Percentiles rank a stretch among this genome's conserved stretches.
phyloP scores from a whole-genome alignment of 2,888 invertebrate species.

The Melieria omissa region DNA sequence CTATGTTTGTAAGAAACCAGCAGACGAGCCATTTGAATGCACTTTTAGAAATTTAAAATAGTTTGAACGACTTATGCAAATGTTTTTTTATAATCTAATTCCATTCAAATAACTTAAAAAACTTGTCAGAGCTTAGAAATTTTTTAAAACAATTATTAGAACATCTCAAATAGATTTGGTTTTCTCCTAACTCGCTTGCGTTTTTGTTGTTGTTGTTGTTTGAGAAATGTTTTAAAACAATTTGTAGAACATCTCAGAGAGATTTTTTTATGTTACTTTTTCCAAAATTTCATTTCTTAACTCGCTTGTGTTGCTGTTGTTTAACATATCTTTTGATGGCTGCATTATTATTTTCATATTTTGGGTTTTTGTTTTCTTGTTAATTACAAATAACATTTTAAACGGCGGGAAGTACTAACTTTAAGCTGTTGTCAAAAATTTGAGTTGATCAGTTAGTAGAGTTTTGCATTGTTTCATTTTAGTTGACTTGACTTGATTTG shows the following conservation, averaged over 20 bases:
- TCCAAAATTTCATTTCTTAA: constrained; percentile 35
- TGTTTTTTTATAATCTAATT: too few species aligned
- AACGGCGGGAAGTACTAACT: constrained; percentile 60
- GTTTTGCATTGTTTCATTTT: constrained; percentile 9
- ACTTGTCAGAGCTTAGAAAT: too few species aligned
- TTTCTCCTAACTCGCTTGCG: neutral
- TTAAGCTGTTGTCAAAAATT: constrained; percentile 36
- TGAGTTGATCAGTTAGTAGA: constrained; percentile 32
- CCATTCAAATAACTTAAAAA: too few species aligned
- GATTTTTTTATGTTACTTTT: constrained; percentile 39
- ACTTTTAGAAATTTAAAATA: too few species aligned
- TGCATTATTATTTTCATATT: too few species aligned
- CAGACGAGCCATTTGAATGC: too few species aligned
- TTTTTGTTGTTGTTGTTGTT: constrained; percentile 1
- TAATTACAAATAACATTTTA: constrained; percentile 39
- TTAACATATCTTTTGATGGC: too few species aligned
- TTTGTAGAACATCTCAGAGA: constrained; percentile 26
- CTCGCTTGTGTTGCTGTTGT: too few species aligned
- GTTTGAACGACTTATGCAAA: too few species aligned
- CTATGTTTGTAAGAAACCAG: too few species aligned
- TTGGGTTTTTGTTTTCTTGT: constrained; percentile 20
- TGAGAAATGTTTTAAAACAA: constrained; percentile 13
- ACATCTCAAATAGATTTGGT: too few species aligned
- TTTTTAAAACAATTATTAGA: too few species aligned
- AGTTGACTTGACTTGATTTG: constrained; percentile 38